Conservation (phyloP, 2,888 invertebrate genomes). For the Lottia gigantea region DNA sequence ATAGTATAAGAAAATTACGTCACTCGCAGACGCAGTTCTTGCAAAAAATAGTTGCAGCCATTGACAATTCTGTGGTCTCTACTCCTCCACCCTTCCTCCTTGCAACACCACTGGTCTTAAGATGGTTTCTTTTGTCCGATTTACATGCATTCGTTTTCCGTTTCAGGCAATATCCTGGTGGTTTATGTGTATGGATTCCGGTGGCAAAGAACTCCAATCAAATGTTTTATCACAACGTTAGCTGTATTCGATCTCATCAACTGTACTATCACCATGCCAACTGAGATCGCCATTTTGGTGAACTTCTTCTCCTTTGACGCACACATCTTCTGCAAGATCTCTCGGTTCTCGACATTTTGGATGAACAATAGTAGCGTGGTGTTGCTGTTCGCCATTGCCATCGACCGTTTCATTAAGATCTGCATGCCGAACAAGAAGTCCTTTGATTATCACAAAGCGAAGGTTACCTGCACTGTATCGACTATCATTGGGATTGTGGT, state of each 20-base stretch:
- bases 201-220: conserved; percentile 42
- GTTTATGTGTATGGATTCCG: conserved; percentile 44
- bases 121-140: too few relatives aligned
- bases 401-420: conserved; percentile 42
- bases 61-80: too few relatives aligned
- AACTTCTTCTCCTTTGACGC: conserved; percentile 36
- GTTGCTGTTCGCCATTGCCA: conserved; percentile 43
- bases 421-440: conserved; percentile 38
- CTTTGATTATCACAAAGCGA: conserved; percentile 37
- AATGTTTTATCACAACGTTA: conserved; percentile 42
- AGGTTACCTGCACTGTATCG: conserved; percentile 34
- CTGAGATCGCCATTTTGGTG: conserved; percentile 43
- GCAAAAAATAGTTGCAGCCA: too few relatives aligned
- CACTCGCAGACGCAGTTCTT: too few relatives aligned
- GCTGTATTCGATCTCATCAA: conserved; percentile 42
- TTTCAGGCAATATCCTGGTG: conserved; percentile 33
- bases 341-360: conserved; percentile 40
- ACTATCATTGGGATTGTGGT: conserved; percentile 34
- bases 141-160: too few relatives aligned
- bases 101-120: too few relatives aligned
- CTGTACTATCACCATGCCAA: conserved; percentile 42
- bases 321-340: conserved; percentile 39
- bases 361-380: conserved; percentile 44
- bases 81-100: too few relatives aligned
- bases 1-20: too few relatives aligned